Base-by-base conservation (phyloP, 1,140 invertebrate species). In the Littorina saxatilis region DNA sequence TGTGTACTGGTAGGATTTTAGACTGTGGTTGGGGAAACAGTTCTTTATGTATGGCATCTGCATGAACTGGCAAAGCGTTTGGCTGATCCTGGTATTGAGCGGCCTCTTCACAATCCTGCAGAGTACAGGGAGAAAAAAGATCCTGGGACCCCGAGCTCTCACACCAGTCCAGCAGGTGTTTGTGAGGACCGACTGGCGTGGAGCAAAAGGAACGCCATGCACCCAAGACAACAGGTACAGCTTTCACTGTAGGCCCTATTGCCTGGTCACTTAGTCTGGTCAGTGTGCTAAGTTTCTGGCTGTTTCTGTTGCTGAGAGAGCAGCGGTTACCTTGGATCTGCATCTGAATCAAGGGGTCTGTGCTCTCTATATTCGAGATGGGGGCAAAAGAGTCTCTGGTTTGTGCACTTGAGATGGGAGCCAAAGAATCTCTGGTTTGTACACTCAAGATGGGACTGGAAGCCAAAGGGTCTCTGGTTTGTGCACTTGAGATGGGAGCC, bases 121-220 rank as follows among this genome's bases (percentile, higher is more conserved):
- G 27, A 15, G 66, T 9, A 27, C 40, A 73, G 32, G 70, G 40
- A 13, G 70, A 73, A 43, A 73, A 73, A 20, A 73, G 43, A 32
- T 73, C 70, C 43, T 73, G 70, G 13, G 70, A 73, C 15, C 70
- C 70, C 15, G 70, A 73, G 17, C 20, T 73, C 40, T 73, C 40
- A n/a, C n/a, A n/a, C n/a, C n/a, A n/a, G n/a, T n/a, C n/a, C n/a
- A n/a, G n/a, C n/a, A 23, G 13, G 27, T 39, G 20, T 20, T 9
- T 27, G n/a, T 47, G 40, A n/a, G 15, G 37, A 27, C 13, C 9
- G 68, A 23, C 11, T 40, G 23, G 37, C n/a, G n/a, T n/a, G n/a
- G n/a, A n/a, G n/a, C n/a, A n/a, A n/a, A n/a, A n/a, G n/a, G n/a
- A n/a, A n/a, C n/a, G n/a, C n/a, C n/a, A n/a, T n/a, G n/a, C n/a